Conservation (phyloP, 2,888 invertebrate genomes). For the Pyralis farinalis region DNA sequence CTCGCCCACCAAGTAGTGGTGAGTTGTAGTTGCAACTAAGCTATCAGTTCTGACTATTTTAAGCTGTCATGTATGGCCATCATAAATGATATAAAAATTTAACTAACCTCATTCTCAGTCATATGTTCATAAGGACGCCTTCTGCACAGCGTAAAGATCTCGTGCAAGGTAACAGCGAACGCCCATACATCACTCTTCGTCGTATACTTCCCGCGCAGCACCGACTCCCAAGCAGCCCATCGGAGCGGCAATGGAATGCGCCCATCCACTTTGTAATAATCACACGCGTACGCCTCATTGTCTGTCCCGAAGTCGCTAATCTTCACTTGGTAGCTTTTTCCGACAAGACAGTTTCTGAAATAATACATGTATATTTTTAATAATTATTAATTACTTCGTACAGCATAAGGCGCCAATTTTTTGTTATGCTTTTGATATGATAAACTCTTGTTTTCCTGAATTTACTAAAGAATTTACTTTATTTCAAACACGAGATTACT, state of each 20-base stretch:
- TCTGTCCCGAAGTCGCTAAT: slow-evolving; percentile 93
- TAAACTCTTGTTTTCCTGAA: no score
- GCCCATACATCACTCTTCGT: slow-evolving; percentile 96
- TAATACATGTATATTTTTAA: not conserved
- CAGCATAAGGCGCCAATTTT: no score
- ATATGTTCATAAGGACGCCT: slow-evolving; percentile 89
- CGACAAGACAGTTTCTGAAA: slow-evolving; percentile 91
- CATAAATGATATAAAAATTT: no score
- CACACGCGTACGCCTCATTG: slow-evolving; percentile 88
- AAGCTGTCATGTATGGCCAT: no score
- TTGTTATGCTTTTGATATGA: no score
- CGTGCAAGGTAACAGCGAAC: slow-evolving; percentile 93
- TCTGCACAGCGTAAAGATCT: slow-evolving; percentile 89
- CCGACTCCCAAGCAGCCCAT: slow-evolving; percentile 95
- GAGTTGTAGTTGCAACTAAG: no score
- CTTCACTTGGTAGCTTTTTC: slow-evolving; percentile 90
- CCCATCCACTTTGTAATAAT: slow-evolving; percentile 91
- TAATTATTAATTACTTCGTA: no score
- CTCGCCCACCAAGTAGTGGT: no score
- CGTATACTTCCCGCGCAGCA: slow-evolving; percentile 90
- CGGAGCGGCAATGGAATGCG: slow-evolving; percentile 90
- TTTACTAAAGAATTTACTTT: no score
- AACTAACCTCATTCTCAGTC: slow-evolving; percentile 85
- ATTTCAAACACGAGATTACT: no score
- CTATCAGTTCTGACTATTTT: no score